Evolutionary conservation across 2,888 invertebrate genomes (phyloP).

Genomic region (Athalia cordata): DNA sequence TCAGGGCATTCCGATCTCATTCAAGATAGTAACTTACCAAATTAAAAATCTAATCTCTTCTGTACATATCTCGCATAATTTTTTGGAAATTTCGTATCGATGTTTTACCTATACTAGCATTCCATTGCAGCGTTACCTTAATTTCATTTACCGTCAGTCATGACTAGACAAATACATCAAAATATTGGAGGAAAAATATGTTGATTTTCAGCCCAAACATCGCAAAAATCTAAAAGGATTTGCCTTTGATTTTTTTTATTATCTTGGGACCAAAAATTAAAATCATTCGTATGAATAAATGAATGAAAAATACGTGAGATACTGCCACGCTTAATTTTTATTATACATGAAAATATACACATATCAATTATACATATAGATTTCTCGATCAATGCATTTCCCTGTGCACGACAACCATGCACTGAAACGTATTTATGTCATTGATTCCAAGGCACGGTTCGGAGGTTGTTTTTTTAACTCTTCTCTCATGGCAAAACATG

Average conservation of each 20-base stretch:
- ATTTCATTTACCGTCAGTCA: too few species aligned
- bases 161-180: too few species aligned
- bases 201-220: too few species aligned
- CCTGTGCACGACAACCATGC: conserved; percentile 74
- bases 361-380: background rate
- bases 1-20: too few species aligned
- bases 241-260: background rate
- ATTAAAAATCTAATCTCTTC: too few species aligned
- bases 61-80: too few species aligned
- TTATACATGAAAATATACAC: background rate
- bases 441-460: conserved; percentile 44
- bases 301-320: conserved; percentile 4
- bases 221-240: too few species aligned
- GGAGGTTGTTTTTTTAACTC: conserved; percentile 36
- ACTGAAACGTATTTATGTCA: conserved; percentile 57
- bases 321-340: background rate
- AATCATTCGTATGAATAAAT: conserved; percentile 11
- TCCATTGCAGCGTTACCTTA: too few species aligned
- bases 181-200: too few species aligned
- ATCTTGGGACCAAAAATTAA: background rate
- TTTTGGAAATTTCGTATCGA: too few species aligned
- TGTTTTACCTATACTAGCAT: too few species aligned
- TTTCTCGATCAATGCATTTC: conserved; percentile 64
- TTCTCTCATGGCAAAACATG: conserved; percentile 29
- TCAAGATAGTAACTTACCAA: too few species aligned